A percentile compares a stretch with the other conserved stretches of the same genome.
phyloP scores from a whole-genome alignment of 2,888 invertebrate species.

The Cistogaster globosa region DNA sequence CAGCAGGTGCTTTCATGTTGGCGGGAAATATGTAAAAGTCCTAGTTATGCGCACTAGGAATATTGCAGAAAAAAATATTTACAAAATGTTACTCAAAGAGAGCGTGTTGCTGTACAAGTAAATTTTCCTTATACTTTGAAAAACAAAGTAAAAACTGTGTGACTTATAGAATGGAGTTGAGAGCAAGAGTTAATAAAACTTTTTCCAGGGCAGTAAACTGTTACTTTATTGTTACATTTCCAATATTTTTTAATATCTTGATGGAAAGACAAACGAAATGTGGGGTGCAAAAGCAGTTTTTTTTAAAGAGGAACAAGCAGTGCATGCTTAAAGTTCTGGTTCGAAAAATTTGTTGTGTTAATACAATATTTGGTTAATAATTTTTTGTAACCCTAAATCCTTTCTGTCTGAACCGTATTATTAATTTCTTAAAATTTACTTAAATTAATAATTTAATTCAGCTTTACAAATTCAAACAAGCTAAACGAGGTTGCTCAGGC shows the following conservation, averaged over 20 bases:
- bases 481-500: no score
- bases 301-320: neutral
- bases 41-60: constrained; percentile 38
- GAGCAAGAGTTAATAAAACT: constrained; percentile 72
- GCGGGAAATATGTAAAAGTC: constrained; percentile 69
- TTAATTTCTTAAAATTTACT: no score
- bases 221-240: constrained; percentile 63
- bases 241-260: neutral
- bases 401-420: no score
- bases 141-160: neutral
- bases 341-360: no score
- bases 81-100: neutral
- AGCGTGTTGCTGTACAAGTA: neutral
- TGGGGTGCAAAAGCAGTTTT: neutral
- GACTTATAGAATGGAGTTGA: neutral
- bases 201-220: constrained; percentile 75
- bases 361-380: no score
- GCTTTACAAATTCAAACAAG: no score
- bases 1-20: constrained; percentile 74
- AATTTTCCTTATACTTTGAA: neutral
- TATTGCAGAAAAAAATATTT: neutral
- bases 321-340: neutral
- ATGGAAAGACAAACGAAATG: no score
- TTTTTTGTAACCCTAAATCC: no score
- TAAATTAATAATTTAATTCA: no score